phyloP scores from a whole-genome alignment of 2,888 invertebrate genomes.

The Agrotis ipsilon region DNA sequence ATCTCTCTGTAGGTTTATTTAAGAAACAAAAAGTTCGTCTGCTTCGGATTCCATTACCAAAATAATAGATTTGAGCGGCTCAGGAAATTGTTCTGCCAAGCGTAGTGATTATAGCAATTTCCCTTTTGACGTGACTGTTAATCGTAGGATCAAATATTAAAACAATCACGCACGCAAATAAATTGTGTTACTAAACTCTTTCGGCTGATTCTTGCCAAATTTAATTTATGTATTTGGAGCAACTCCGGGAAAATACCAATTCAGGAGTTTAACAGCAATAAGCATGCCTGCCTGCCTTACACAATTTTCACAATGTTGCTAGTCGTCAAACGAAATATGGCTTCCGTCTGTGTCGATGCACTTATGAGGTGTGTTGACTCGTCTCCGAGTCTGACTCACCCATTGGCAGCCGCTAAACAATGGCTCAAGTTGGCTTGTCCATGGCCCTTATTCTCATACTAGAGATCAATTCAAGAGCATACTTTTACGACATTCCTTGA shows the following conservation, averaged over 20 bases:
- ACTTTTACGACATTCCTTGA: slow-evolving; percentile 11
- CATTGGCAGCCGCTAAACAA: slow-evolving; percentile 28
- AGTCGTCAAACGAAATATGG: slow-evolving; percentile 22
- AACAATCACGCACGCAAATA: slow-evolving; percentile 2
- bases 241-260: slow-evolving; percentile 39
- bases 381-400: slow-evolving; percentile 24
- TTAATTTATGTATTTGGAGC: slow-evolving; percentile 18
- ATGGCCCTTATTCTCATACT: slow-evolving; percentile 13
- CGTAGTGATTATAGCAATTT: slow-evolving; percentile 30
- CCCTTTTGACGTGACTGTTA: slow-evolving; percentile 1
- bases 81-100: slow-evolving; percentile 27
- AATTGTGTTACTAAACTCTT: slow-evolving; percentile 19
- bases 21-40: not conserved
- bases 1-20: not conserved
- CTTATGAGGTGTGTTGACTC: slow-evolving; percentile 18
- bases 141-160: slow-evolving; percentile 17
- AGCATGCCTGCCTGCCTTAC: not conserved
- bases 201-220: slow-evolving; percentile 25
- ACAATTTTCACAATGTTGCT: slow-evolving; percentile 21
- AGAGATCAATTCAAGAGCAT: slow-evolving; percentile 8
- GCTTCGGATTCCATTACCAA: not conserved
- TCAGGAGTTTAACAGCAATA: slow-evolving; percentile 25
- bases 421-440: slow-evolving; percentile 7
- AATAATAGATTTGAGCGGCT: slow-evolving; percentile 5
- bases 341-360: slow-evolving; percentile 34